Evolutionary conservation across 2,888 invertebrate genomes (phyloP).

Genomic region (Drosophila melanocephala): DNA sequence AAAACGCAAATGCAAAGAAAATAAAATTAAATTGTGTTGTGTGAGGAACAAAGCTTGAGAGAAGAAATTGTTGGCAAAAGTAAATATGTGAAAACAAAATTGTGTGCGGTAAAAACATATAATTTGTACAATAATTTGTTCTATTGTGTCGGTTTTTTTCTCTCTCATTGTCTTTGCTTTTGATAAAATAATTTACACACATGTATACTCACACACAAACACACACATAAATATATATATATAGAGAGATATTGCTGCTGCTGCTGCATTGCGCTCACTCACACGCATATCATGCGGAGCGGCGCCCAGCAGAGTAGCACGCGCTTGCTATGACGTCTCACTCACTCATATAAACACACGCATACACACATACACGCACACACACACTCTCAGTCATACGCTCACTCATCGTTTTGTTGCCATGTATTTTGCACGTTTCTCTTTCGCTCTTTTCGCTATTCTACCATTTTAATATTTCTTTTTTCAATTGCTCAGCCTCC

Average conservation of each 20-base stretch:
- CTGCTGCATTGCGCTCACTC: slow-evolving; percentile 63
- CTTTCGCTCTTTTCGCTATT: slow-evolving; percentile 51
- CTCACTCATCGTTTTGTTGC: slow-evolving; percentile 36
- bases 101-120: slow-evolving; percentile 74
- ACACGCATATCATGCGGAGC: slow-evolving; percentile 52
- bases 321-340: slow-evolving; percentile 59
- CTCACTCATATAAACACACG: slow-evolving; percentile 41
- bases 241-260: slow-evolving; percentile 2
- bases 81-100: slow-evolving; percentile 26
- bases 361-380: not conserved
- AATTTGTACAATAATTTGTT: slow-evolving; percentile 72
- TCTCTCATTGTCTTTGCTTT: slow-evolving; percentile 75
- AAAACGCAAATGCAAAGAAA: slow-evolving; percentile 28
- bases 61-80: slow-evolving; percentile 20
- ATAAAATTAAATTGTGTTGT: slow-evolving; percentile 35
- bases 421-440: slow-evolving; percentile 62
- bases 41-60: slow-evolving; percentile 23
- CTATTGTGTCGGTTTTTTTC: slow-evolving; percentile 43
- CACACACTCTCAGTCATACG: not conserved
- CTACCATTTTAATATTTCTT: slow-evolving; percentile 33
- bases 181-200: slow-evolving; percentile 68
- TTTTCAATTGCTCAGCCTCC: slow-evolving; percentile 26
- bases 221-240: not conserved
- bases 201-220: slow-evolving; percentile 31
- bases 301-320: slow-evolving; percentile 52